Evolutionary conservation across 23 tunicate genomes (phyloP), one percentile per base, ranked within the genome.

Genomic region (Styela clava): DNA sequence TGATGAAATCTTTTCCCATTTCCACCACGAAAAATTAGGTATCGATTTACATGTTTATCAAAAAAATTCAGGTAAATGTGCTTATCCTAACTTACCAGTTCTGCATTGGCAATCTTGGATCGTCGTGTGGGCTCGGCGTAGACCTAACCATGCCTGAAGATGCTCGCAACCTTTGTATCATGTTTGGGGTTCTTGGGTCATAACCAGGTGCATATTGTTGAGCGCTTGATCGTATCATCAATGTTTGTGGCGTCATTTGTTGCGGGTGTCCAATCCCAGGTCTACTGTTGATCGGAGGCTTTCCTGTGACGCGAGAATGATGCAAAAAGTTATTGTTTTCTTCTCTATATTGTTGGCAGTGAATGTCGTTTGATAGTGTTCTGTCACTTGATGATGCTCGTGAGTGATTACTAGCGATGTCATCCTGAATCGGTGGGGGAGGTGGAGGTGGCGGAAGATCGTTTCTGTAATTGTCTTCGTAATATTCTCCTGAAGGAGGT

Each of bases 361-460:
- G 63, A 44, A 76, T 5, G 69, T 76, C 64, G 64, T 76, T 26
- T 23, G 67, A 35, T 20, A 68, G 23, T 44, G 65, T 63, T 74
- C 86, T 69, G 72, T 91, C 88, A 16, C 87, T 89, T 24, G 97
- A 88, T 24, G 88, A 69, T 2, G 64, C 65, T 36, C 64, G 27
- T 1, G 81, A 76, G 24, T 76, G 81, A 27, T 20, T 76, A 68
- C 65, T 76, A 16, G 5, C 9, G 7, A 25, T 7, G 32, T 27
- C 65, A 23, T 76, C 81, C 16, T 76, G 28, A 24, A 52, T 0
- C 16, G 81, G 81, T 20, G 81, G 81, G 36, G 81, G 81, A 9
- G 81, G 81, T 0, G 81, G 81, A 2, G 97, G 97, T 1, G 97
- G 97, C 22, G 97, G 83, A 0, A 86, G 78, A 29, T 78, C 85